These are phyloP conservation scores for Danio tinwini DNA, from an alignment of 2,797 vertebrate genomes.

Conservation along the genomic window DNA sequence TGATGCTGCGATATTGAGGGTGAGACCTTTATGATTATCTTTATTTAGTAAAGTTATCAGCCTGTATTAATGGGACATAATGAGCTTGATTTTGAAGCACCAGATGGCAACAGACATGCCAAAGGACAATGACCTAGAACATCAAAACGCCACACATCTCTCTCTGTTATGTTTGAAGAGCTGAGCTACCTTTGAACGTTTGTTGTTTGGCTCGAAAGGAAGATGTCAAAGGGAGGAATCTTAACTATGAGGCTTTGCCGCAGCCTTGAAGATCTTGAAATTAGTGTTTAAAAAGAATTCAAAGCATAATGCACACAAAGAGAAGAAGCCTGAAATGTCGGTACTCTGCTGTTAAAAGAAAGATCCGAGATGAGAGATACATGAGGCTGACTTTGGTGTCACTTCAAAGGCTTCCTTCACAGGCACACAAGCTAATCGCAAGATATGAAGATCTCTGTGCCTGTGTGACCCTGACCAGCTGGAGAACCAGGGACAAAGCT, in stretches of 20 bases:
- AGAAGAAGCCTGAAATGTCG: constrained; percentile 78
- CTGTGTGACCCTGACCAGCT: constrained; percentile 80
- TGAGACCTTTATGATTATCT: constrained; percentile 32
- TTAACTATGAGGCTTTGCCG: constrained; percentile 68
- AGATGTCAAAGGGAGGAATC: constrained; percentile 74
- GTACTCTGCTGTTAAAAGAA: constrained; percentile 81
- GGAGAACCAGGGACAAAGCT: constrained; percentile 71
- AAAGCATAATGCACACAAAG: constrained; percentile 76
- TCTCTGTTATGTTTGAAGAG: constrained; percentile 63
- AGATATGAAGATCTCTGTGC: constrained; percentile 77
- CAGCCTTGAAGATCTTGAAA: constrained; percentile 81
- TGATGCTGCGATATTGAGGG: not conserved
- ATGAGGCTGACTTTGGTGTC: constrained; percentile 82
- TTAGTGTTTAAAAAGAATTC: constrained; percentile 81
- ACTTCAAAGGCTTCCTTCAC: constrained; percentile 83
- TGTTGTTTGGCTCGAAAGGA: constrained; percentile 69
- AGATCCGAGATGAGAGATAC: constrained; percentile 83
- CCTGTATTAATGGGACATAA: constrained; percentile 42
- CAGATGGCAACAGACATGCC: constrained; percentile 35
- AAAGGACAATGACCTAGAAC: constrained; percentile 59
- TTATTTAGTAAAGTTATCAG: constrained; percentile 32
- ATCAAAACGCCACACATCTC: constrained; percentile 62
- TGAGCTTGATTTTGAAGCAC: constrained; percentile 44
- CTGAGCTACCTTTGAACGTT: constrained; percentile 71
- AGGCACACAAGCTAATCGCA: constrained; percentile 80